Percentiles rank a stretch among this genome's conserved stretches.
Evolutionary conservation across 2,113 vertebrate genomes (phyloP).

Genomic region (Ophiodon elongatus): DNA sequence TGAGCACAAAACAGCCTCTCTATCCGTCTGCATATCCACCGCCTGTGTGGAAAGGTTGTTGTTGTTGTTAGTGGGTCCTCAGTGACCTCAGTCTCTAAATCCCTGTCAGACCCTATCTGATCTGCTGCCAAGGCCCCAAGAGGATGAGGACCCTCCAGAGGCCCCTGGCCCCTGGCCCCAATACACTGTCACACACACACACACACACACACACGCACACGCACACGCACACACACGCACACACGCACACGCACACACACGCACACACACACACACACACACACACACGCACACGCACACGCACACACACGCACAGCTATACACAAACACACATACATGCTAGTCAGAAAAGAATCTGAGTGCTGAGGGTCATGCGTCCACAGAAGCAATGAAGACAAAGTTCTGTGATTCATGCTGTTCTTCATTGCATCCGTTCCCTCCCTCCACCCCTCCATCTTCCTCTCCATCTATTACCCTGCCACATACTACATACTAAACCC

Average conservation of each 20-base stretch:
- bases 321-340: slow-evolving; percentile 7
- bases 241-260: too few species aligned
- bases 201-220: slow-evolving; percentile 30
- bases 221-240: slow-evolving; percentile 1
- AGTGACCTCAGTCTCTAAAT: slow-evolving; percentile 56
- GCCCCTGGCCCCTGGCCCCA: slow-evolving; percentile 20
- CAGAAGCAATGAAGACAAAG: slow-evolving; percentile 47
- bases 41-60: slow-evolving; percentile 39
- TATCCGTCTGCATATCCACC: slow-evolving; percentile 8
- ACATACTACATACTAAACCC: slow-evolving; percentile 46
- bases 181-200: slow-evolving; percentile 36
- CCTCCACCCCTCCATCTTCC: slow-evolving; percentile 22
- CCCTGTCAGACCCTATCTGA: slow-evolving; percentile 43
- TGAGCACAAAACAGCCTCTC: slow-evolving; percentile 23
- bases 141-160: slow-evolving; percentile 33
- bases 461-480: slow-evolving; percentile 50
- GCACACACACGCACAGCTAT: background rate
- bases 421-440: slow-evolving; percentile 48
- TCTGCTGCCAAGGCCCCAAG: slow-evolving; percentile 55
- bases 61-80: slow-evolving; percentile 58
- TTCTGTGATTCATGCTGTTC: slow-evolving; percentile 53
- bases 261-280: slow-evolving; percentile 1
- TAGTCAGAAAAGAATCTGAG: slow-evolving; percentile 36
- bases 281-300: slow-evolving; percentile 16
- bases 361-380: slow-evolving; percentile 46